phyloP scores from a whole-genome alignment of 1,140 invertebrate species.

The Trichoplusia ni region DNA sequence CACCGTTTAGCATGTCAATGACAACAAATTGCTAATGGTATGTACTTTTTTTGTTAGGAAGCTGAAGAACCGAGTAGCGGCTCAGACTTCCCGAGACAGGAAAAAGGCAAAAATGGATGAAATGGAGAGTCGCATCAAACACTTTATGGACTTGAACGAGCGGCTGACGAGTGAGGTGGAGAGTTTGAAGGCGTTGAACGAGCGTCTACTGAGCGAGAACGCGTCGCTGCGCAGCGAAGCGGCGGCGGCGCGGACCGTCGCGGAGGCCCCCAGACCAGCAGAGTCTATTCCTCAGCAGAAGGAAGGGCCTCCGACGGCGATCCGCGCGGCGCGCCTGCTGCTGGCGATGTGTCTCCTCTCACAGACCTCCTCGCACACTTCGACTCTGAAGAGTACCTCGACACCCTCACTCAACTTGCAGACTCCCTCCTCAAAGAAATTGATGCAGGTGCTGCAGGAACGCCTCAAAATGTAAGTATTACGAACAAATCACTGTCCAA shows the following conservation, averaged over 20 bases:
- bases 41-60: constrained; percentile 85
- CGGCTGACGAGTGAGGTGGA: constrained; percentile 85
- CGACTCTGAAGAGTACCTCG: constrained; percentile 85
- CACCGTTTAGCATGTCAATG: background rate
- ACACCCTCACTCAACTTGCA: constrained; percentile 89
- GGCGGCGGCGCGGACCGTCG: constrained; percentile 78
- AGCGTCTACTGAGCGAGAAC: constrained; percentile 85
- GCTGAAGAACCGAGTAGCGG: constrained; percentile 97
- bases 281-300: constrained; percentile 92
- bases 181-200: constrained; percentile 85
- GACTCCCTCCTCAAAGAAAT: constrained; percentile 90
- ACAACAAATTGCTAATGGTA: constrained; percentile 17
- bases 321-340: constrained; percentile 84
- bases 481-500: no score
- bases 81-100: constrained; percentile 98
- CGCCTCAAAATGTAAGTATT: constrained; percentile 85
- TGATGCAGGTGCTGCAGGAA: constrained; percentile 87
- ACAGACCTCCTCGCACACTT: constrained; percentile 88
- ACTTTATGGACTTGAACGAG: constrained; percentile 85
- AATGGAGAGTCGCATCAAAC: constrained; percentile 88
- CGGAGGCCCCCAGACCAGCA: constrained; percentile 87
- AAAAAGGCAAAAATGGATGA: constrained; percentile 96
- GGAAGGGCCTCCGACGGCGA: constrained; percentile 86
- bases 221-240: constrained; percentile 82
- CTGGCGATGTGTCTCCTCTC: constrained; percentile 89